phyloP scores from a whole-genome alignment of 2,113 vertebrate species.

The Malurus melanocephalus region DNA sequence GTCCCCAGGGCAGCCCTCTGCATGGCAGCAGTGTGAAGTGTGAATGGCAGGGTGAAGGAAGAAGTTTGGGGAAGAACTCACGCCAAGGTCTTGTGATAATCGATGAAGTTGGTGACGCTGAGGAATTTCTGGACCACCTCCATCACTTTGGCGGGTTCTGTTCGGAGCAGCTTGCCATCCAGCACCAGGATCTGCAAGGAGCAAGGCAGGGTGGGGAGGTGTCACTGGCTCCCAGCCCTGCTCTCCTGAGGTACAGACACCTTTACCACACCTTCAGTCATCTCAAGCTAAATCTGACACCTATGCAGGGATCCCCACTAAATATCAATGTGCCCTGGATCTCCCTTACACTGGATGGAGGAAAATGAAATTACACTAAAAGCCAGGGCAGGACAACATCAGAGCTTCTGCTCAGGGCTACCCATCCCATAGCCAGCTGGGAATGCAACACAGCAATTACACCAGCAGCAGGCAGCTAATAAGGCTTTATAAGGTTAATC shows the following conservation, averaged over 20 bases:
- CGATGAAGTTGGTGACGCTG: conserved; percentile 78
- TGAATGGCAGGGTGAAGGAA: background rate
- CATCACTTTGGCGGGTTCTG: conserved; percentile 92
- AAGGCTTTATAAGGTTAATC: background rate
- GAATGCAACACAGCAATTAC: background rate
- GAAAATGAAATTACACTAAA: background rate
- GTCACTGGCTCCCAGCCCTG: background rate
- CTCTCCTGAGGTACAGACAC: background rate
- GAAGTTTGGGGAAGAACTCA: conserved; percentile 68
- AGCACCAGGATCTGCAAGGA: conserved; percentile 86
- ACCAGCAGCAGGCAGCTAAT: background rate
- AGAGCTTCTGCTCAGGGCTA: background rate
- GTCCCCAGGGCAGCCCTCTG: background rate
- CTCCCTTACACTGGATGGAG: background rate
- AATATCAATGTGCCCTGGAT: accelerated
- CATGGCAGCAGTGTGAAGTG: background rate
- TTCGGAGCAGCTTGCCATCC: conserved; percentile 92
- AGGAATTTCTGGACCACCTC: conserved; percentile 96
- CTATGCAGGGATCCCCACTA: background rate
- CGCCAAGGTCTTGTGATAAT: conserved; percentile 94
- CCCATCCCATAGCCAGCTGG: background rate
- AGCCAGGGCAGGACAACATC: background rate
- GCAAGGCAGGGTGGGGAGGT: background rate
- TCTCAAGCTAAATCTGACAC: background rate
- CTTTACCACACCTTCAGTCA: background rate